Conservation (phyloP, 2,113 vertebrate genomes). For the Atlantisia rogersi region DNA sequence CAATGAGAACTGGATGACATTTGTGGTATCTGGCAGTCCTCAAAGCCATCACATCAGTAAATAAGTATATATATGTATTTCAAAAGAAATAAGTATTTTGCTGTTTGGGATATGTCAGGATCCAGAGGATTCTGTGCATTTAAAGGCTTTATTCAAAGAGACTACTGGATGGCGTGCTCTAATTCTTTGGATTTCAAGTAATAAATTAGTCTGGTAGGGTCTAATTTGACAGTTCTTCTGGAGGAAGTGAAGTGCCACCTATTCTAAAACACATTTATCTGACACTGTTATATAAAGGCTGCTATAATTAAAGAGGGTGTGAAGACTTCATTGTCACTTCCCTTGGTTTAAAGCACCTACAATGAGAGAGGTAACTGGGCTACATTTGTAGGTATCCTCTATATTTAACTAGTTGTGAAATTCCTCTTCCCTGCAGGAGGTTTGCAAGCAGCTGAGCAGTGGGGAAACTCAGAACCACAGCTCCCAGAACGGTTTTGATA, state of each 20-base stretch:
- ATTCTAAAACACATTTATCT: conserved; percentile 36
- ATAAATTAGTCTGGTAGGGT: conserved; percentile 26
- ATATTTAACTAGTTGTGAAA: conserved; percentile 27
- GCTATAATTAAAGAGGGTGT: conserved; percentile 59
- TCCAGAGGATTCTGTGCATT: neutral
- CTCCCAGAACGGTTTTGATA: neutral
- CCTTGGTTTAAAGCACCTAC: conserved; percentile 12
- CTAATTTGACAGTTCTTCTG: conserved; percentile 45
- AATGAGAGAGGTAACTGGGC: conserved; percentile 27
- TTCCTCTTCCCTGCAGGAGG: neutral
- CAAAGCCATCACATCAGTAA: neutral
- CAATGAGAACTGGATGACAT: neutral
- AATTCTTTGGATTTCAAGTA: neutral
- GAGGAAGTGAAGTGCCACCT: conserved; percentile 51
- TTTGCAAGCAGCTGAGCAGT: neutral
- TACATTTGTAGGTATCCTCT: conserved; percentile 46
- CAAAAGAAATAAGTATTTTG: neutral
- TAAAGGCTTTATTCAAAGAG: neutral
- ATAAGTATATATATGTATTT: neutral
- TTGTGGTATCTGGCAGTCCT: neutral
- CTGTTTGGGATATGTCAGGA: neutral
- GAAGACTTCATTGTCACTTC: conserved; percentile 38
- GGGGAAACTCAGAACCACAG: neutral
- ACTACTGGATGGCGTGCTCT: neutral
- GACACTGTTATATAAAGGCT: conserved; percentile 51